These are phyloP conservation scores for Mercenaria mercenaria DNA, from an alignment of 1,140 invertebrate genomes.

Conservation along the genomic window DNA sequence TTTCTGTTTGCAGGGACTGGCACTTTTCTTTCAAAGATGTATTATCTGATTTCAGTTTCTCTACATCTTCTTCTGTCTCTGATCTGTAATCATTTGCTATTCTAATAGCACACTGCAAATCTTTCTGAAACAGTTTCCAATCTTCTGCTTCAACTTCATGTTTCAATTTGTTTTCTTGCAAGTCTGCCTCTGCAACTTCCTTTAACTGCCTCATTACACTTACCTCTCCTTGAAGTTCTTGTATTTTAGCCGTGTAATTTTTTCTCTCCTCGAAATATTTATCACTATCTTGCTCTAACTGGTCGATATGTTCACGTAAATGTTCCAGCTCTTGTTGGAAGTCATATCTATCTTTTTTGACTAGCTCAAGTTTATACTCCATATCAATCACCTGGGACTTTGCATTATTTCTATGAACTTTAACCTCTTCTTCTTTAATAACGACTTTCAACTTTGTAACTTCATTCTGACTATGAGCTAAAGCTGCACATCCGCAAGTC, in stretches of 20 bases:
- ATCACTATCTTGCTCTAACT: conserved; percentile 91
- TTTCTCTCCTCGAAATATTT: conserved; percentile 93
- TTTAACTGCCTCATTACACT: conserved; percentile 79
- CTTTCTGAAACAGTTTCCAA: conserved; percentile 97
- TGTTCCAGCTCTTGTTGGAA: conserved; percentile 91
- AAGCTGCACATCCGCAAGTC: conserved; percentile 82
- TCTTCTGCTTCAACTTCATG: conserved; percentile 87
- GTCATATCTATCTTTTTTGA: conserved; percentile 91
- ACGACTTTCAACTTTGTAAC: conserved; percentile 89
- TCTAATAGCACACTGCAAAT: conserved; percentile 94
- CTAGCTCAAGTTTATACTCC: conserved; percentile 91
- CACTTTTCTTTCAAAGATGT: conserved; percentile 92
- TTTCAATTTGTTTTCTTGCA: conserved; percentile 72
- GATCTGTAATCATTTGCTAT: conserved; percentile 97
- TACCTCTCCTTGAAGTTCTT: conserved; percentile 90
- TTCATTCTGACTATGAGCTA: conserved; percentile 92
- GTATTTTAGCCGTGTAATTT: conserved; percentile 89
- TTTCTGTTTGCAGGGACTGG: conserved; percentile 87
- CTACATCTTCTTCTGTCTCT: conserved; percentile 90
- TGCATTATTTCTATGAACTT: conserved; percentile 92
- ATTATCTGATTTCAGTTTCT: conserved; percentile 94
- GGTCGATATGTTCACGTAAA: conserved; percentile 90
- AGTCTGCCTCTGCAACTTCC: conserved; percentile 73
- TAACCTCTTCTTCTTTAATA: conserved; percentile 91
- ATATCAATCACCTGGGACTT: conserved; percentile 92